Percentiles rank a stretch among this genome's conserved stretches.
Conservation (phyloP, 2,797 vertebrate genomes). For the Aythya fuligula region DNA sequence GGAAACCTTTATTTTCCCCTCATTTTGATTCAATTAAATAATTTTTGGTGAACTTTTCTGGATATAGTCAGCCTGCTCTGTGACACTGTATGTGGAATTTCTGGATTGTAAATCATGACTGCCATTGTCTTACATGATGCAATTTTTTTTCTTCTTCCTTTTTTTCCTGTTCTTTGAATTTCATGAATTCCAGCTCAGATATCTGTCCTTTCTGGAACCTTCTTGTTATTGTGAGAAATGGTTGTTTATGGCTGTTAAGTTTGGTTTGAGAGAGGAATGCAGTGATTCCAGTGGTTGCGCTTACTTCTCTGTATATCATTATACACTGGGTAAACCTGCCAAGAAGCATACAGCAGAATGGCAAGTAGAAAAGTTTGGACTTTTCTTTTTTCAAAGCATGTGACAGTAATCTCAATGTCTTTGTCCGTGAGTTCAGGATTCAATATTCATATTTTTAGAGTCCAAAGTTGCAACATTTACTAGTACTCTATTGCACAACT, state of each 20-base stretch:
- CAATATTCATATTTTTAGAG: neutral
- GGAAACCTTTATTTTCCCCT: neutral
- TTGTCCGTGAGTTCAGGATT: neutral
- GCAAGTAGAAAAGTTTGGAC: neutral
- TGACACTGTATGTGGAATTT: neutral
- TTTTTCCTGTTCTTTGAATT: neutral
- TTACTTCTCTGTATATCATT: neutral
- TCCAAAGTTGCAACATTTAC: conserved; percentile 2
- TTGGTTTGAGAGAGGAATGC: conserved; percentile 12
- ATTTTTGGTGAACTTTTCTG: neutral
- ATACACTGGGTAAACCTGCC: neutral
- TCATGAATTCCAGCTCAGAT: neutral
- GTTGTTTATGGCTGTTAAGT: neutral
- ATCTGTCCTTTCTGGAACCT: neutral
- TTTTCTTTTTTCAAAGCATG: neutral
- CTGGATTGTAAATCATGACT: neutral
- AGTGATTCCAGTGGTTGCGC: neutral
- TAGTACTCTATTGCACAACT: conserved; percentile 1
- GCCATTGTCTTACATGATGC: neutral
- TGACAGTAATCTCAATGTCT: neutral
- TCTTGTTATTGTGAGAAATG: neutral
- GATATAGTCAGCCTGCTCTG: neutral
- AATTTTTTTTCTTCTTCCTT: neutral
- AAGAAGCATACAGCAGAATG: neutral
- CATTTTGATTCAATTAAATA: neutral